A percentile compares a stretch with the other conserved stretches of the same genome.
Evolutionary conservation across 1,140 invertebrate species (phyloP).

Genomic region (Hesperophylax magnus): DNA sequence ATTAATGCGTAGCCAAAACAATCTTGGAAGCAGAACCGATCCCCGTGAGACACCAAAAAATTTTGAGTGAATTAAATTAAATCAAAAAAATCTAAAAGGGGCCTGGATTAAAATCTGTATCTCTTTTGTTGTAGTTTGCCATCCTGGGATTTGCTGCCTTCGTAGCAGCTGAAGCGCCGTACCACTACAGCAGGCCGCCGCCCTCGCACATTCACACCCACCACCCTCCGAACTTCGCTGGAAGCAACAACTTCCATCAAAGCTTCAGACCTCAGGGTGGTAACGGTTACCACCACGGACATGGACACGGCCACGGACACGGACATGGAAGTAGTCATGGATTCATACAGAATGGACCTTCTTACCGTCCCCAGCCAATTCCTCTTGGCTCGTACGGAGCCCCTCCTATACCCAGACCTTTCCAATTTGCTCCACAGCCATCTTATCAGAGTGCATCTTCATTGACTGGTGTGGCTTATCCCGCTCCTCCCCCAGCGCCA

Average conservation of each 20-base stretch:
- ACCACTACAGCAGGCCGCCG: slow-evolving; percentile 73
- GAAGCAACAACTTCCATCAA: not conserved
- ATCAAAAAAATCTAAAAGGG: too few species aligned
- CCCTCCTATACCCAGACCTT: not conserved
- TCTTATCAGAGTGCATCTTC: not conserved
- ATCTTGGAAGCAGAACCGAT: too few species aligned
- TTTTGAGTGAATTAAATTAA: too few species aligned
- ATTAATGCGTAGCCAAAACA: too few species aligned
- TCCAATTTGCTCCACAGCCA: not conserved
- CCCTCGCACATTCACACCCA: slow-evolving; percentile 62
- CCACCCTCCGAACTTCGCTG: slow-evolving; percentile 45
- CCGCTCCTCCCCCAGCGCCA: not conserved
- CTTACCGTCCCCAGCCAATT: not conserved
- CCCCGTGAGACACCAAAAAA: too few species aligned
- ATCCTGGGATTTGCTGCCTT: slow-evolving; percentile 75
- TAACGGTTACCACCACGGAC: not conserved
- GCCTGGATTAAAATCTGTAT: not conserved
- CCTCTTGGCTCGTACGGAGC: not conserved
- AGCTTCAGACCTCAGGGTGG: not conserved
- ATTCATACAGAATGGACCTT: not conserved
- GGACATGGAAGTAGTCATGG: not conserved
- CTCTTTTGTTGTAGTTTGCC: slow-evolving; percentile 73
- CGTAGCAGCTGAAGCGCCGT: slow-evolving; percentile 75
- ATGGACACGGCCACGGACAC: not conserved
- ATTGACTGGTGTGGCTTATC: not conserved